Base-by-base conservation (phyloP, 2,113 vertebrate species). In the Leucopternis melanops region DNA sequence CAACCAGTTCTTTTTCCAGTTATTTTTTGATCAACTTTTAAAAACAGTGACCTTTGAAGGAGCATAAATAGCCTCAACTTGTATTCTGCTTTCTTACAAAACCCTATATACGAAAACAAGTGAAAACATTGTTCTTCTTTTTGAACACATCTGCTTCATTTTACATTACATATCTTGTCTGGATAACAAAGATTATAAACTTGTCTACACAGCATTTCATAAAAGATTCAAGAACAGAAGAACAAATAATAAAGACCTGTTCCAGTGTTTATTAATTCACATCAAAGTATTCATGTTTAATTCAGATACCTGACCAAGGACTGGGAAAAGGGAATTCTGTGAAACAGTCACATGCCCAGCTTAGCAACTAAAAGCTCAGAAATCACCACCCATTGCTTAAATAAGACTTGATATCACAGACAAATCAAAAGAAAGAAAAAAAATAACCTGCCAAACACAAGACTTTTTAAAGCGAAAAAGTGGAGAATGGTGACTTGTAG, bases 211-310 rank as follows among this genome's bases (percentile, higher is more conserved):
- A 96, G 36, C 73, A 88, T 77, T 92, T 96, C 89, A 95, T 94
- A 86, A 97, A 96, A 95, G n/a, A 90, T 87, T 97, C 86, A 96
- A 52, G 81, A 97, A 70, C 10, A 40, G 78, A 85, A 83, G 58
- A 94, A 78, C 74, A 93, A 97, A 94, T 77, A 95, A 94, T 66
- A 82, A 92, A 92, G 73, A 32, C 26, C 45, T 79, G 22, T 87
- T 81, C 58, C 77, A 87, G 8, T 54, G 45, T 77, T 96, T 94
- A 92, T 86, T 92, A 91, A 85, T 77, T 91, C 87, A 87, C 81
- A 70, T 78, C 52, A 70, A 88, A 83, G 13, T 85, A 65, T 93
- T 92, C 62, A 93, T 94, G 27, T 91, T 97, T 94, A 96, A 95
- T 94, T 95, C 90, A 96, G 49, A 32, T 69, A 79, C 26, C 50